Evolutionary conservation across 1,140 invertebrate species (phyloP).

Genomic region (Psix sp.): DNA sequence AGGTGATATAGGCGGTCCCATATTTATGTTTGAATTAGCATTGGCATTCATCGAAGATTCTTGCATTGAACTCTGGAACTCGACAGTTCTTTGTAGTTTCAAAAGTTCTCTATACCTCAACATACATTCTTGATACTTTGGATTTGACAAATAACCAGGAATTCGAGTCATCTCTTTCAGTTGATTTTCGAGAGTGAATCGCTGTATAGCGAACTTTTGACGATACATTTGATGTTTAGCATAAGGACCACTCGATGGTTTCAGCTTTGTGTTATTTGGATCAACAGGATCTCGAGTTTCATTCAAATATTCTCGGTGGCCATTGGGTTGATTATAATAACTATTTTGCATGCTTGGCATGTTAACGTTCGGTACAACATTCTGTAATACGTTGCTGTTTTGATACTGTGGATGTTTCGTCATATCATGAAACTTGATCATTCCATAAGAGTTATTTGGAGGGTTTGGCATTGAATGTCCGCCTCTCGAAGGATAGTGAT

Average conservation of each 20-base stretch:
- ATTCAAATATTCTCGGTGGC: slow-evolving; percentile 51
- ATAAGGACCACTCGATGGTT: slow-evolving; percentile 32
- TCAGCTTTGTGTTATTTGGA: slow-evolving; percentile 40
- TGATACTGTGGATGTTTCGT: slow-evolving; percentile 69
- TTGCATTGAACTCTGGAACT: slow-evolving; percentile 68
- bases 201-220: slow-evolving; percentile 72
- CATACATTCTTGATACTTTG: slow-evolving; percentile 73
- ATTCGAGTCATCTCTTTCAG: slow-evolving; percentile 67
- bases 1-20: slow-evolving; percentile 60
- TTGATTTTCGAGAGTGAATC: slow-evolving; percentile 69
- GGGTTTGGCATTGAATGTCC: slow-evolving; percentile 38
- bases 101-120: slow-evolving; percentile 69
- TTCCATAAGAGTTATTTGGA: slow-evolving; percentile 46
- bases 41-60: slow-evolving; percentile 60
- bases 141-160: slow-evolving; percentile 71
- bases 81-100: slow-evolving; percentile 68
- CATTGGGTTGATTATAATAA: slow-evolving; percentile 66
- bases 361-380: slow-evolving; percentile 53
- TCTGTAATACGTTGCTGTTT: slow-evolving; percentile 59
- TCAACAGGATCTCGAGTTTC: slow-evolving; percentile 61
- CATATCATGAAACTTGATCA: slow-evolving; percentile 71
- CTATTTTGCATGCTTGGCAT: slow-evolving; percentile 62
- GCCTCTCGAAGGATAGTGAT: slow-evolving; percentile 65
- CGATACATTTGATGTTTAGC: slow-evolving; percentile 66
- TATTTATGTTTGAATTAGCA: too few relatives aligned